Evolutionary conservation across 2,888 invertebrate genomes (phyloP).

Genomic region (Pristionchus japonicus): DNA sequence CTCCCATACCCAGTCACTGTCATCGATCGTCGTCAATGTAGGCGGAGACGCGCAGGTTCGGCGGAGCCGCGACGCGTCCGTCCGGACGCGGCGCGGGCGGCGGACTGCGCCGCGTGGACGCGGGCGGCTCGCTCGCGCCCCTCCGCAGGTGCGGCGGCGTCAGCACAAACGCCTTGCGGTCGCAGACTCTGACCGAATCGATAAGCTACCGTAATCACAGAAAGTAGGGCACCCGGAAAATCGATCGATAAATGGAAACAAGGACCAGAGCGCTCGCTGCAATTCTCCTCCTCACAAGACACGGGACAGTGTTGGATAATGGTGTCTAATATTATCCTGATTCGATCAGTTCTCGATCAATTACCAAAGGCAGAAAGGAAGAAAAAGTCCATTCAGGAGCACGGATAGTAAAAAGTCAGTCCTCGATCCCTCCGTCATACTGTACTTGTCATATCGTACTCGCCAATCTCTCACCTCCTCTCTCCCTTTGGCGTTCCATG

Average conservation of each 20-base stretch:
- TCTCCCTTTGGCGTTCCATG: constrained; percentile 18
- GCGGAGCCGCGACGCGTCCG: too few species aligned
- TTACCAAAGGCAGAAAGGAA: too few species aligned
- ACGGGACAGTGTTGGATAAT: background rate
- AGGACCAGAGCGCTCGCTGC: background rate
- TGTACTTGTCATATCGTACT: background rate
- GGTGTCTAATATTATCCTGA: background rate
- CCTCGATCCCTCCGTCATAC: background rate
- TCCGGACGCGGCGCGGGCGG: background rate
- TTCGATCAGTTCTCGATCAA: background rate
- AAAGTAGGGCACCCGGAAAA: background rate
- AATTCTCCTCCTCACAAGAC: background rate
- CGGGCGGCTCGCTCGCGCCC: constrained; percentile 4
- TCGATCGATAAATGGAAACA: background rate
- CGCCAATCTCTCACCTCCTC: background rate
- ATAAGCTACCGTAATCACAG: background rate
- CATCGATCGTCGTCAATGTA: constrained; percentile 37
- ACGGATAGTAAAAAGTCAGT: background rate
- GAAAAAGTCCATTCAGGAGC: too few species aligned
- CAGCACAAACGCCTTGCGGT: background rate
- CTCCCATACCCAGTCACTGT: background rate
- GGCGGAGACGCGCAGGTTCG: background rate
- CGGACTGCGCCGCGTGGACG: background rate
- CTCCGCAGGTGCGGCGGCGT: constrained; percentile 26
- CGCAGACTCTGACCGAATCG: background rate